Conservation (phyloP, 2,113 vertebrate species). For the Hyaena hyaena region DNA sequence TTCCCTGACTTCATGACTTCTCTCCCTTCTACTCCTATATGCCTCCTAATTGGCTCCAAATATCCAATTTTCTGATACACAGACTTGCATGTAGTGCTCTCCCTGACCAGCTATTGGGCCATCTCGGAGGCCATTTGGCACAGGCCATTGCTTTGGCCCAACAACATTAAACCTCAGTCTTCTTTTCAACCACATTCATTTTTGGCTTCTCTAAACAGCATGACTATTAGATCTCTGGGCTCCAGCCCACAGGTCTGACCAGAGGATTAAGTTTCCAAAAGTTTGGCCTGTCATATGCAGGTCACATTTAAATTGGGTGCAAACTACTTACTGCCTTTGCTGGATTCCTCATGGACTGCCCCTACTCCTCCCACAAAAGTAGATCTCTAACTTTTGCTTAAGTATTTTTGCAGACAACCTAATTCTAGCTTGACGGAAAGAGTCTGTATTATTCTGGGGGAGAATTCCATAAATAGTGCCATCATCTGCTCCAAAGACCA, state of each 20-base stretch:
- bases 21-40: neutral
- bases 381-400: neutral
- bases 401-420: neutral
- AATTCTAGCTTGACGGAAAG: constrained; percentile 1
- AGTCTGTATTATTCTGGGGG: neutral
- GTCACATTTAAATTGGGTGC: constrained; percentile 54
- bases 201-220: constrained; percentile 33
- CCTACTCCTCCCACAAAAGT: neutral
- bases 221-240: neutral
- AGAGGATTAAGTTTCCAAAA: constrained; percentile 49
- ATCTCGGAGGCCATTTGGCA: neutral
- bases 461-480: neutral
- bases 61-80: neutral
- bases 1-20: neutral
- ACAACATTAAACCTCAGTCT: neutral
- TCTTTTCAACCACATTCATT: neutral
- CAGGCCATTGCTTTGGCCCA: neutral
- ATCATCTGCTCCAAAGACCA: neutral
- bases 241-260: neutral
- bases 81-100: neutral
- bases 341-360: neutral
- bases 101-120: neutral
- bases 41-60: neutral
- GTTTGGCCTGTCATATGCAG: neutral
- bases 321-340: constrained; percentile 6